Evolutionary conservation across 2,888 invertebrate species (phyloP).

Genomic region (Drosophila ezoana): DNA sequence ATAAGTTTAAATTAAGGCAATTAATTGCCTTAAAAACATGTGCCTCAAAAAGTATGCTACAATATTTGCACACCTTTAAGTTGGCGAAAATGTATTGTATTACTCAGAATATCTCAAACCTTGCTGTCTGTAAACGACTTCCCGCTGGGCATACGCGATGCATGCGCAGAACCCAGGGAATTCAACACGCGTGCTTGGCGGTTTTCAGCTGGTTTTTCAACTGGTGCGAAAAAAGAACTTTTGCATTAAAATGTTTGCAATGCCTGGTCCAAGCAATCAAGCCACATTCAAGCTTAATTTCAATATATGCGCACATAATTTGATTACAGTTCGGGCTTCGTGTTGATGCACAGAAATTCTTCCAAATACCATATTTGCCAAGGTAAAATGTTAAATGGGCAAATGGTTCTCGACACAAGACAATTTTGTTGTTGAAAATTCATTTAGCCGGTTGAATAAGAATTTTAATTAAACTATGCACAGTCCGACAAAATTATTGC

Average conservation of each 20-base stretch:
- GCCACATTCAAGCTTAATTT: slow-evolving; percentile 47
- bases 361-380: slow-evolving; percentile 25
- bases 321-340: slow-evolving; percentile 29
- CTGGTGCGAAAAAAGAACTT: slow-evolving; percentile 14
- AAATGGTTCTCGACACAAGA: slow-evolving; percentile 33
- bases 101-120: background rate
- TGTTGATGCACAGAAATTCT: slow-evolving; percentile 17
- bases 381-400: slow-evolving; percentile 32
- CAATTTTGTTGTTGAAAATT: slow-evolving; percentile 29
- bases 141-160: slow-evolving; percentile 12
- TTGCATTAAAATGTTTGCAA: slow-evolving; percentile 13
- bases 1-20: no score
- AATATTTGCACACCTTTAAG: background rate
- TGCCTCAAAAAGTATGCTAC: slow-evolving; percentile 6
- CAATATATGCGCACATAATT: slow-evolving; percentile 37
- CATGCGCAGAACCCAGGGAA: slow-evolving; percentile 22
- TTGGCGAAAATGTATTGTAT: background rate
- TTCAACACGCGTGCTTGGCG: slow-evolving; percentile 11
- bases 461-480: slow-evolving; percentile 72
- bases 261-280: slow-evolving; percentile 32
- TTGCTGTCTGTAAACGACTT: background rate
- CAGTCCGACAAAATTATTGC: slow-evolving; percentile 59
- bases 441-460: slow-evolving; percentile 51
- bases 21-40: no score
- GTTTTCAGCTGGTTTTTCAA: slow-evolving; percentile 12